Percentiles rank a stretch among this genome's conserved stretches.
These are phyloP conservation scores for Caenorhabditis briggsae DNA, from an alignment of 1,140 invertebrate genomes.

Conservation along the genomic window DNA sequence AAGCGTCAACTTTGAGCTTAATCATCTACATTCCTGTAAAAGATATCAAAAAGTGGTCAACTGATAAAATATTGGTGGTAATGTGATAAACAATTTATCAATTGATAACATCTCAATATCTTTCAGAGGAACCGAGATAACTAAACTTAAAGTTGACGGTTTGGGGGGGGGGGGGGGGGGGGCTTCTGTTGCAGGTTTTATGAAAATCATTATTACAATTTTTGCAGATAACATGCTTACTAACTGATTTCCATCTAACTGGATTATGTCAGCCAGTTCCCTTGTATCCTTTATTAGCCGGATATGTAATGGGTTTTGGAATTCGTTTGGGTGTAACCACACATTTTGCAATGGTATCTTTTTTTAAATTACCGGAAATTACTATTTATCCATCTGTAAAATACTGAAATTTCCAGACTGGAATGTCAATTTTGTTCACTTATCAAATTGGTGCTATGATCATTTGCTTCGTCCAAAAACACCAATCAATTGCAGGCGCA, in stretches of 20 bases:
- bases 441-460: constrained; percentile 25
- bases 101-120: no score
- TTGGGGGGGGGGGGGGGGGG: no score
- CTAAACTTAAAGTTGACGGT: no score
- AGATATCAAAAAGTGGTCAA: no score
- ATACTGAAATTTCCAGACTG: not conserved
- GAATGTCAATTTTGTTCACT: not conserved
- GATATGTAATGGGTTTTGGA: constrained; percentile 1
- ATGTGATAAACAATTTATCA: no score
- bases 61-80: no score
- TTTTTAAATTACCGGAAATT: no score
- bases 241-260: not conserved
- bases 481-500: not conserved
- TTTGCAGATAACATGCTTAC: not conserved
- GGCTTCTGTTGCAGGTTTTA: no score
- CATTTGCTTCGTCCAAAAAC: not conserved
- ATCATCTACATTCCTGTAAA: no score
- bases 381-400: no score
- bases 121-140: no score
- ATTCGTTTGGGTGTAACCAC: not conserved
- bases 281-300: not conserved
- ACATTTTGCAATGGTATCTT: not conserved
- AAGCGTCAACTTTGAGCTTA: no score
- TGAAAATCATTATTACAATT: not conserved
- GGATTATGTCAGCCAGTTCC: not conserved